Percentiles rank a stretch among this genome's conserved stretches.
phyloP scores from a whole-genome alignment of 2,113 vertebrate genomes.

The Ammodytes dubius region DNA sequence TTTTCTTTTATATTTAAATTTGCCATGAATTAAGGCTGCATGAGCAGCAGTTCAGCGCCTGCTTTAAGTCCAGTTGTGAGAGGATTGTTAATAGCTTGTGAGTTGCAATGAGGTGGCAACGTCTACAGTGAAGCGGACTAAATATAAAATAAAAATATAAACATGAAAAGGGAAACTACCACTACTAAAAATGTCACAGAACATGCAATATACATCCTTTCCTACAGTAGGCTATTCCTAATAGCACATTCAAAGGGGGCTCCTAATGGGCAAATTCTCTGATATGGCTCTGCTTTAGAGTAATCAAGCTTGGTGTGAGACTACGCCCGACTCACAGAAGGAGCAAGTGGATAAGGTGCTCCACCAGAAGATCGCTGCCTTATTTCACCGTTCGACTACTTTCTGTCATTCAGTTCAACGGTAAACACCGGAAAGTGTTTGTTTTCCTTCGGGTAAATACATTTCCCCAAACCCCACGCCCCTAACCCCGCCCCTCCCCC shows the following conservation, averaged over 20 bases:
- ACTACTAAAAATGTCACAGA: slow-evolving; percentile 71
- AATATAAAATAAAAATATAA: slow-evolving; percentile 65
- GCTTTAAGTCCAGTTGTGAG: slow-evolving; percentile 77
- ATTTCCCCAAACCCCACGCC: slow-evolving; percentile 7
- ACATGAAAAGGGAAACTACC: slow-evolving; percentile 53
- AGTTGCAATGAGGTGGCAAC: slow-evolving; percentile 75
- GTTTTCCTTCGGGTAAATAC: slow-evolving; percentile 65
- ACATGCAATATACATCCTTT: slow-evolving; percentile 80
- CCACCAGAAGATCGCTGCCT: slow-evolving; percentile 71
- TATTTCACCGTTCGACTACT: slow-evolving; percentile 71
- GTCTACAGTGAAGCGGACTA: slow-evolving; percentile 78
- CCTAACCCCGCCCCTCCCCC: neutral
- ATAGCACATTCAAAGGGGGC: slow-evolving; percentile 80
- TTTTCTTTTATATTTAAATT: slow-evolving; percentile 14
- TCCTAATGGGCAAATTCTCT: slow-evolving; percentile 72
- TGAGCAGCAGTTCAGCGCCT: slow-evolving; percentile 71
- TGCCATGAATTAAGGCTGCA: slow-evolving; percentile 73
- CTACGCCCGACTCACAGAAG: slow-evolving; percentile 62
- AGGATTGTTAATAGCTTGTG: slow-evolving; percentile 79
- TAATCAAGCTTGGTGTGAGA: slow-evolving; percentile 67
- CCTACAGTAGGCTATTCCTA: slow-evolving; percentile 78
- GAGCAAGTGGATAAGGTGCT: slow-evolving; percentile 73
- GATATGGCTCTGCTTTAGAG: slow-evolving; percentile 81
- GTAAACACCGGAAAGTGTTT: slow-evolving; percentile 64
- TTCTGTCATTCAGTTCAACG: slow-evolving; percentile 67